Evolutionary conservation across 2,797 vertebrate species (phyloP).

Genomic region (Sarcophilus harrisii): DNA sequence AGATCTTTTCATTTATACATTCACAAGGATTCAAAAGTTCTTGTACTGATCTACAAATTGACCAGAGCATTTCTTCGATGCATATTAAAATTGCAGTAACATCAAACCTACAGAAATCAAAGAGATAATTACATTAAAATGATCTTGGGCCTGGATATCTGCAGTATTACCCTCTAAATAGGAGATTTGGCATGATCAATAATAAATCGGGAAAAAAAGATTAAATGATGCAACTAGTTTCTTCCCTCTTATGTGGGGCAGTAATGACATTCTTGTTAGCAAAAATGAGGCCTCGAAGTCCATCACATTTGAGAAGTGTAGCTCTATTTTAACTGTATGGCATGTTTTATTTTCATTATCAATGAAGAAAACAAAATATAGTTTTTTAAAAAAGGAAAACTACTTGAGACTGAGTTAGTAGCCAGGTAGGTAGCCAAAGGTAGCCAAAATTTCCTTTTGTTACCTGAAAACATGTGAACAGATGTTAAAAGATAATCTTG

Average conservation of each 20-base stretch:
- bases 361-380: neutral
- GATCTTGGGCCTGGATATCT: neutral
- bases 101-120: conserved; percentile 88
- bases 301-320: neutral
- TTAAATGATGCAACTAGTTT: conserved; percentile 27
- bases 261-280: neutral
- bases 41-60: conserved; percentile 88
- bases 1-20: conserved; percentile 85
- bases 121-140: conserved; percentile 62
- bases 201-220: conserved; percentile 6
- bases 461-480: neutral
- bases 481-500: neutral
- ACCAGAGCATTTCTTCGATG: conserved; percentile 94
- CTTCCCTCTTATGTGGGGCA: neutral
- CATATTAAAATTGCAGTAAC: conserved; percentile 92
- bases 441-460: conserved; percentile 44
- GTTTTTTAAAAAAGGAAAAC: neutral
- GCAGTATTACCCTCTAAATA: neutral
- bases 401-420: conserved; percentile 37
- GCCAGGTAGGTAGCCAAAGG: conserved; percentile 48
- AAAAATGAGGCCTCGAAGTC: neutral
- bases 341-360: conserved; percentile 8
- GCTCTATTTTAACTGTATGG: neutral
- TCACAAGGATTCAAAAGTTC: conserved; percentile 85
- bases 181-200: conserved; percentile 18